phyloP scores from a whole-genome alignment of 2,888 invertebrate species.

The Empis stercorea region DNA sequence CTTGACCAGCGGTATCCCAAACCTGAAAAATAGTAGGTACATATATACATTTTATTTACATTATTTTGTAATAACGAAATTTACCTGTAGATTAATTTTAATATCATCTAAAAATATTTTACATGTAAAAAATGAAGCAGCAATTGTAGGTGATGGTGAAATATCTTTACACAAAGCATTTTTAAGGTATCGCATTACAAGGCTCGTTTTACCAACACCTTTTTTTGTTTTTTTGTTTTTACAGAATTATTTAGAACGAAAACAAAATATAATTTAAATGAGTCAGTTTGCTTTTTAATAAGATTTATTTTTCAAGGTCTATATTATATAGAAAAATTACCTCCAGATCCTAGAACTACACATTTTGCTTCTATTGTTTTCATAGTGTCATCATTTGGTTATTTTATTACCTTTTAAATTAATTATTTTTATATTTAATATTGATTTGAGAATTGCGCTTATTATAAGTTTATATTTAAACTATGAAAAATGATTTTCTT shows the following conservation, averaged over 20 bases:
- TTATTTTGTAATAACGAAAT: background rate
- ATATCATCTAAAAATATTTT: conserved; percentile 60
- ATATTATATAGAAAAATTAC: conserved; percentile 38
- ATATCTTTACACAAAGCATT: conserved; percentile 61
- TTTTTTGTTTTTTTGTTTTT: conserved; percentile 9
- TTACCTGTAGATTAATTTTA: conserved; percentile 64
- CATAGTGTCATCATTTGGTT: conserved; percentile 40
- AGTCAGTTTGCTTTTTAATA: background rate
- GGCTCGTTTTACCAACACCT: conserved; percentile 87
- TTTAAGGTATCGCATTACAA: conserved; percentile 68
- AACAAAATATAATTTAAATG: background rate
- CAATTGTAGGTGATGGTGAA: conserved; percentile 74
- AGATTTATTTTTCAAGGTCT: background rate
- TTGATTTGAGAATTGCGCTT: no score
- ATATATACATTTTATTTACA: no score
- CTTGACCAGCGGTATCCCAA: conserved; percentile 37
- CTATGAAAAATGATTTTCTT: no score
- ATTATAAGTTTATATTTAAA: background rate
- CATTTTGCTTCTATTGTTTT: conserved; percentile 71
- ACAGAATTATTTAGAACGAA: no score
- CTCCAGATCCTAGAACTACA: conserved; percentile 70
- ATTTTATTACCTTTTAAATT: no score
- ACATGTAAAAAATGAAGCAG: conserved; percentile 81
- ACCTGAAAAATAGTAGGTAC: conserved; percentile 26
- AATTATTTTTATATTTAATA: no score